These are phyloP conservation scores for Tetrapedia diversipes DNA, from an alignment of 2,888 invertebrate genomes.

Conservation along the genomic window DNA sequence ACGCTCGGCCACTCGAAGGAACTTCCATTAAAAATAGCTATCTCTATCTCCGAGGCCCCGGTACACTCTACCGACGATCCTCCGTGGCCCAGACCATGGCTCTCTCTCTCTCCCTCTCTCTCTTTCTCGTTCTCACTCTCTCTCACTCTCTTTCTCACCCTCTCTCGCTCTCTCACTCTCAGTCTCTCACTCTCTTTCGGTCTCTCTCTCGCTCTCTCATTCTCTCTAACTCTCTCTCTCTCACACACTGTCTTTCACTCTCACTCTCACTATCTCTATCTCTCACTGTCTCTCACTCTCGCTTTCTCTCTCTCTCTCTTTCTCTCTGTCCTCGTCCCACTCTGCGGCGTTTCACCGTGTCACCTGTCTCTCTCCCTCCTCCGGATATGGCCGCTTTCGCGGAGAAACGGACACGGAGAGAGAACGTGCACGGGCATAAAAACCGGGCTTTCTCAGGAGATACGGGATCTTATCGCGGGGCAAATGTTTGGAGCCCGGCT, in stretches of 20 bases:
- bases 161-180: not conserved
- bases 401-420: constrained; percentile 57
- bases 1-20: constrained; percentile 73
- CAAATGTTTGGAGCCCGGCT: constrained; percentile 78
- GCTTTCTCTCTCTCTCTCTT: not conserved
- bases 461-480: constrained; percentile 79
- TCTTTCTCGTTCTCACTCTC: constrained; percentile 13
- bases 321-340: too few species aligned
- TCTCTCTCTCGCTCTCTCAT: not conserved
- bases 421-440: constrained; percentile 71
- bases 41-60: constrained; percentile 76
- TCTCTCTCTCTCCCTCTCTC: not conserved
- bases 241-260: not conserved
- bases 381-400: constrained; percentile 49
- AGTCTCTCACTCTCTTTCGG: not conserved
- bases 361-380: too few species aligned
- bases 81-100: constrained; percentile 66
- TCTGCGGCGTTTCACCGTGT: too few species aligned
- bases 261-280: constrained; percentile 6
- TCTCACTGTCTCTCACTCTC: not conserved
- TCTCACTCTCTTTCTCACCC: not conserved
- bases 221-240: constrained; percentile 9
- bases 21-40: constrained; percentile 80
- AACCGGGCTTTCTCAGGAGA: constrained; percentile 77
- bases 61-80: constrained; percentile 72